Base-by-base conservation (phyloP, 2,888 invertebrate genomes). In the Toxonevra muliebris region DNA sequence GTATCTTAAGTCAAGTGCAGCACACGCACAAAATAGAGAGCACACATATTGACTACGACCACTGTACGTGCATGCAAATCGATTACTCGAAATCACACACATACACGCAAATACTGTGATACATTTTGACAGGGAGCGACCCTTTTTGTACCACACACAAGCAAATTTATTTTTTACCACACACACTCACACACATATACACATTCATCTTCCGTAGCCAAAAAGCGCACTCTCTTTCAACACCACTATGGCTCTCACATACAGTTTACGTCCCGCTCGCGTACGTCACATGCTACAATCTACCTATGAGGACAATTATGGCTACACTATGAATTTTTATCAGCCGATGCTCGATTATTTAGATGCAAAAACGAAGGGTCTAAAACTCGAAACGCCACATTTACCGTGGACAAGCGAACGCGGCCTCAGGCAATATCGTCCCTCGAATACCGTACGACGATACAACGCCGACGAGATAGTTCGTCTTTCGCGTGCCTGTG, bases 261-360 rank as follows among this genome's bases (percentile, higher is more conserved):
- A 85, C 66, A 72, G 75, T 71, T 61, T 73, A 62, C 81, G 83
- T 72, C 78, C 82, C 65, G 77, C 78, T 61, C 83, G 83, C 67
- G 77, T 81, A 61, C 82, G 83, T 66, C 83, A 78, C 69, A 75
- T 76, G 69, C 76, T 75, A 52, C 73, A 74, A 71, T 76, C 89
- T 66, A 89, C 91, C 68, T 94, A 94, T 86, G 91, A 92, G 80
- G 90, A 91, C 84, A 94, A 94, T 86, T 94, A 94, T 86, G 92
- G 92, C 75, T 93, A 91, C 84, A 93, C 92, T 62, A 92, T 93
- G 79, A 92, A 93, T 86, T 93, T 89, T 85, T 94, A 94, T 86
- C 92, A 93, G 84, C 94, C 94, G 60, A 93, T 94, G 93, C 90
- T 94, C 79, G 93, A 94, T 85, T 93, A 93, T 80, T 90, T 94